These are phyloP conservation scores for Anarrhichthys ocellatus DNA, from an alignment of 2,113 vertebrate genomes.

Conservation along the genomic window DNA sequence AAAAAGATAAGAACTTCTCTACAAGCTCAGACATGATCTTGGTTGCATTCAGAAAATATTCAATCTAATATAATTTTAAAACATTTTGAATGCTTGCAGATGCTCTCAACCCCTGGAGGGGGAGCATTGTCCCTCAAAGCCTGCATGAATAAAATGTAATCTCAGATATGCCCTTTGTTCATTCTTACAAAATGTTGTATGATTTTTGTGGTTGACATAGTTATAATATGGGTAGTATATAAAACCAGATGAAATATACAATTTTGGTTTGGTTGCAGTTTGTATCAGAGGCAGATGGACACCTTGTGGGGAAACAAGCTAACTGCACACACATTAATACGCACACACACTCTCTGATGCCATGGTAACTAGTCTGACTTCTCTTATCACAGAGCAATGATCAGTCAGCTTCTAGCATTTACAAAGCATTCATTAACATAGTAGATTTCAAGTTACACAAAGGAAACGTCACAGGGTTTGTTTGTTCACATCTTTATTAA, in stretches of 20 bases:
- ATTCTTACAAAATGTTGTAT: background rate
- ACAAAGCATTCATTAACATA: slow-evolving; percentile 46
- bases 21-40: background rate
- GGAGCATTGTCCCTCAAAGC: background rate
- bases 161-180: background rate
- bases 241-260: background rate
- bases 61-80: background rate
- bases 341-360: background rate
- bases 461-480: background rate
- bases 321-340: slow-evolving; percentile 1
- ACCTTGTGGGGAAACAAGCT: slow-evolving; percentile 1
- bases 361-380: slow-evolving; percentile 6
- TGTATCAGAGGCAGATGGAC: background rate
- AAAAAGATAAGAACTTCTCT: background rate
- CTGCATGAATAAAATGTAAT: too few species aligned
- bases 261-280: background rate
- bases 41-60: background rate
- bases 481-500: slow-evolving; percentile 14
- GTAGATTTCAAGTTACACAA: background rate
- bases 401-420: background rate
- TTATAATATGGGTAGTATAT: background rate
- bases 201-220: background rate
- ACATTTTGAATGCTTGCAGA: background rate
- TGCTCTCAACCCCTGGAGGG: background rate
- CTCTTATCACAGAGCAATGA: background rate